Evolutionary conservation across 2,797 vertebrate species (phyloP).

Genomic region (Cichlasoma orientale): DNA sequence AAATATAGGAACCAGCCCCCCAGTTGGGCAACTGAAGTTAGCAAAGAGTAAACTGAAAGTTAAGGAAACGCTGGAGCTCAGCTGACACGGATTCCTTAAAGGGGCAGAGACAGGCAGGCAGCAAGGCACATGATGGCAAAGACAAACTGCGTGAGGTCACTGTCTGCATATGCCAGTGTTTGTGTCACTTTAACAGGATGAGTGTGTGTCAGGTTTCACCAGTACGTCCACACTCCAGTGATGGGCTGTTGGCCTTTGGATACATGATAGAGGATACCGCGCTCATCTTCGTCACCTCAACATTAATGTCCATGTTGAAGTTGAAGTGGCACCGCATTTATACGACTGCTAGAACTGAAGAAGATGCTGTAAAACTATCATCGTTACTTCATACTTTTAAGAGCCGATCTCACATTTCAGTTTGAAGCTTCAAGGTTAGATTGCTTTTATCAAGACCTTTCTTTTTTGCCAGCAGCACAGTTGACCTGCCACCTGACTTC

Average conservation of each 20-base stretch:
- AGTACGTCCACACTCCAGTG: not conserved
- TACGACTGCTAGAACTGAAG: not conserved
- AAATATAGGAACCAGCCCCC: not conserved
- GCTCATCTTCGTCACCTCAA: not conserved
- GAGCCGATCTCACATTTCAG: not conserved
- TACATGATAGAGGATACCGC: not conserved
- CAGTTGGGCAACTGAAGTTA: not conserved
- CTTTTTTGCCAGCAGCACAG: not conserved
- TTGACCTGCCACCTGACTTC: not conserved
- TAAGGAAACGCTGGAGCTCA: slow-evolving; percentile 28
- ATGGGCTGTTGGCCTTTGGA: not conserved
- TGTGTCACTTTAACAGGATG: not conserved
- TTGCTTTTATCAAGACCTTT: not conserved
- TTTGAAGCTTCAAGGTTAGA: not conserved
- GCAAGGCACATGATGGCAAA: not conserved
- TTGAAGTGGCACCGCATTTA: not conserved
- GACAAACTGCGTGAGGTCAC: not conserved
- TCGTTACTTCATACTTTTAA: not conserved
- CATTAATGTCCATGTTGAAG: not conserved
- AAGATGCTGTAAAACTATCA: not conserved
- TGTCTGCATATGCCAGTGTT: not conserved
- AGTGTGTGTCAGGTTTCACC: not conserved
- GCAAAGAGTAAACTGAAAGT: slow-evolving; percentile 44
- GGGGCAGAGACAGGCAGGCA: not conserved
- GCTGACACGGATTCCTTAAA: not conserved